These are phyloP conservation scores for Camponotus fellah DNA, from an alignment of 2,888 invertebrate genomes.

Conservation along the genomic window DNA sequence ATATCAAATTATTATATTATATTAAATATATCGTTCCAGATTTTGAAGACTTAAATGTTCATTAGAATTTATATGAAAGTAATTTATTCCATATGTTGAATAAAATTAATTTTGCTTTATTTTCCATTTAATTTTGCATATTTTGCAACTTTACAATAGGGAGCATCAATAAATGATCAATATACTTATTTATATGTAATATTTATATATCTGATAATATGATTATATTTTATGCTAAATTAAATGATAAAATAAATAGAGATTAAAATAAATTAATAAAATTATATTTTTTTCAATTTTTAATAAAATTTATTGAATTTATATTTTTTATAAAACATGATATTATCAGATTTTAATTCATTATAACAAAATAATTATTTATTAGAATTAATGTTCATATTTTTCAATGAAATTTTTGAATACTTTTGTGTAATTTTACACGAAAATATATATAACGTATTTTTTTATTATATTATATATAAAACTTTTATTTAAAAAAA, in stretches of 20 bases:
- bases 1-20: not conserved
- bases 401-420: not conserved
- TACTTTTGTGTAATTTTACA: not conserved
- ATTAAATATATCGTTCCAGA: not conserved
- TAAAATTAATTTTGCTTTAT: conserved; percentile 4
- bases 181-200: not conserved
- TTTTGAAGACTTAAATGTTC: not conserved
- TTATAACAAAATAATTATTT: conserved; percentile 18
- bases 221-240: not conserved
- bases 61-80: not conserved
- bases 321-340: not conserved
- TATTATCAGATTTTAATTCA: not conserved
- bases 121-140: conserved; percentile 24
- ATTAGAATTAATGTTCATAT: not conserved
- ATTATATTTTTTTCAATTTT: not conserved
- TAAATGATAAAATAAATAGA: not conserved
- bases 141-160: not conserved
- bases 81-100: not conserved
- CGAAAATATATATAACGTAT: not conserved
- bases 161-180: not conserved
- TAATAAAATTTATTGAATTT: not conserved
- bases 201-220: not conserved
- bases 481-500: not conserved
- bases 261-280: not conserved
- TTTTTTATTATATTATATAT: not conserved